phyloP scores from a whole-genome alignment of 92 coral and sea anemone species.

The Hydrozoanthus gracilis region DNA sequence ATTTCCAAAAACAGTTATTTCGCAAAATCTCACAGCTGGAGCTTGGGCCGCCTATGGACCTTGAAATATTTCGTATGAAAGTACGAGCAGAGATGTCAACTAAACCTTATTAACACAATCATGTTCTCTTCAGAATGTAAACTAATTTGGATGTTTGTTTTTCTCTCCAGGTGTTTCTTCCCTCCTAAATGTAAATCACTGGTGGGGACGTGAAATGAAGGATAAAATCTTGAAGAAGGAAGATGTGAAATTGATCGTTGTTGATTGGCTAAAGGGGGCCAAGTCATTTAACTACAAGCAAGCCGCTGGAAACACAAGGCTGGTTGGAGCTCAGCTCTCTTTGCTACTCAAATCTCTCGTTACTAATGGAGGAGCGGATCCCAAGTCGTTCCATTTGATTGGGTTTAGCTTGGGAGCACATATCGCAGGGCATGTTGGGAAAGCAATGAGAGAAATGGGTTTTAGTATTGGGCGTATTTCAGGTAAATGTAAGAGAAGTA shows the following conservation, averaged over 20 bases:
- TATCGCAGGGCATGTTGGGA: slow-evolving; percentile 77
- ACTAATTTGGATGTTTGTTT: not conserved
- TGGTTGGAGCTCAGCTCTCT: slow-evolving; percentile 73
- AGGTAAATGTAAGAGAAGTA: slow-evolving; percentile 49
- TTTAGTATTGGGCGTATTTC: slow-evolving; percentile 72
- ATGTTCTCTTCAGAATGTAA: no score
- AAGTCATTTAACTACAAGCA: slow-evolving; percentile 61
- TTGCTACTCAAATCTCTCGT: slow-evolving; percentile 55
- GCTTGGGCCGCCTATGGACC: no score
- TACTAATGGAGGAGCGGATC: slow-evolving; percentile 44
- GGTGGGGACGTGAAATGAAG: slow-evolving; percentile 71
- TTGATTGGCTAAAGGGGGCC: slow-evolving; percentile 83
- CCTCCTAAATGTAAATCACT: slow-evolving; percentile 1
- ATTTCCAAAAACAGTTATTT: no score
- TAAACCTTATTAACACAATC: no score
- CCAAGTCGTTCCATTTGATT: slow-evolving; percentile 67
- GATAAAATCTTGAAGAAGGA: slow-evolving; percentile 58
- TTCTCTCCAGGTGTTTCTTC: not conserved
- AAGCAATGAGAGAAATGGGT: slow-evolving; percentile 54
- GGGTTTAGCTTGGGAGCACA: slow-evolving; percentile 88
- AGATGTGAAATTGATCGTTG: slow-evolving; percentile 57
- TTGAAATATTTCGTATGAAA: no score
- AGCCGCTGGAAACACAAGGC: slow-evolving; percentile 66
- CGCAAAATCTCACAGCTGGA: no score
- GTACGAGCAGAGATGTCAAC: no score